Base-by-base conservation (phyloP, 35 echinoderm and acorn worm genomes). In the Apostichopus parvimensis region DNA sequence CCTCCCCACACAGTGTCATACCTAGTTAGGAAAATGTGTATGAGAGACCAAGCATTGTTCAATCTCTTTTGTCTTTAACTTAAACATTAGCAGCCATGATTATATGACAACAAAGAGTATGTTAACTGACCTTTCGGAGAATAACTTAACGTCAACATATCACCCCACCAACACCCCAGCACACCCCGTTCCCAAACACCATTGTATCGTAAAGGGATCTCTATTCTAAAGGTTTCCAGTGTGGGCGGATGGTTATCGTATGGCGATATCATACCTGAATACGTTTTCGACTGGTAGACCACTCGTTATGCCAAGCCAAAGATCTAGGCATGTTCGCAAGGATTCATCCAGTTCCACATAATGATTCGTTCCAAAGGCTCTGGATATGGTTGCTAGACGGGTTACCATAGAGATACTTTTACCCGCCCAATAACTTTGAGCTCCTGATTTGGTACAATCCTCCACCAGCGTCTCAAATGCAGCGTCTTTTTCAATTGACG, bases 1-100 rank as follows among this genome's bases (percentile, higher is more conserved):
- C 96, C 96, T 78, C 96, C 96, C 96, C 96, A 98, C 0, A 95
- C 86, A n/a, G 87, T 92, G 78, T 98, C 96, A 91, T 98, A 98
- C 72, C 94, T 97, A 56, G 5, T 68, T 8, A 4, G 18, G 11
- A 9, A 18, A 68, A 68, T 68, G 64, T 68, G 64, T 68, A 68
- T 68, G 64, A 14, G 64, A 68, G 18, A 45, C 34, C 34, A 45
- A 45, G 34, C 34, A 45, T 45, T 45, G 34, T 45, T 45, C 34
- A 45, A 4, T 45, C 34, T 45, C 34, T 4, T 45, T 45, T 2
- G 2, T 45, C 34, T 45, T 45, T 45, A 45, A 4, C 34, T 45
- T 45, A 45, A 45, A 45, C 34, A 45, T 45, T 45, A 45, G 34
- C 34, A 45, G 34, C 34, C 34, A 45, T 45, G 34, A 45, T 45